Conservation (phyloP, 1,140 invertebrate species). For the Drosophila grimshawi region DNA sequence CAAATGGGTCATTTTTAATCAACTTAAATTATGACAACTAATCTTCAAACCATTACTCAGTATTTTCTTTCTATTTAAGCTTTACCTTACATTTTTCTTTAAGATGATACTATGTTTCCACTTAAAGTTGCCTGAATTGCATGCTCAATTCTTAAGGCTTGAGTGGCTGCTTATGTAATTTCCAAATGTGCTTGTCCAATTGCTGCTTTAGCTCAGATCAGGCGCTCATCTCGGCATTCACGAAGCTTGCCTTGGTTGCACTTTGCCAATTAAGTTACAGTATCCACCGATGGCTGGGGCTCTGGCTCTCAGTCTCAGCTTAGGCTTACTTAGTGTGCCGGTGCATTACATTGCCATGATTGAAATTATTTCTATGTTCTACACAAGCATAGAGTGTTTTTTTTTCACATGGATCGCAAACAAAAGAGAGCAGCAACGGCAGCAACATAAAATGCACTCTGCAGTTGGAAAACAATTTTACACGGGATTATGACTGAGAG, state of each 20-base stretch:
- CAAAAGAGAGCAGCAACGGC: slow-evolving; percentile 46
- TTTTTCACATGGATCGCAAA: slow-evolving; percentile 21
- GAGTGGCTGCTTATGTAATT: slow-evolving; percentile 22
- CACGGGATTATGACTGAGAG: slow-evolving; percentile 68
- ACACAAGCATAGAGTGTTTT: slow-evolving; percentile 35
- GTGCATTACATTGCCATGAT: slow-evolving; percentile 70
- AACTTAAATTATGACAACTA: neutral
- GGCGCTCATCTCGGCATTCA: slow-evolving; percentile 25
- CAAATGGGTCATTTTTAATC: neutral
- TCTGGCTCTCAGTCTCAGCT: slow-evolving; percentile 10
- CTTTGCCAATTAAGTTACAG: slow-evolving; percentile 65
- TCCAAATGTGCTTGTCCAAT: neutral
- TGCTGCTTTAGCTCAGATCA: slow-evolving; percentile 6
- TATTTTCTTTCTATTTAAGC: neutral
- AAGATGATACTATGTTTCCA: neutral
- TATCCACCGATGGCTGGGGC: slow-evolving; percentile 27
- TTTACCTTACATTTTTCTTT: neutral
- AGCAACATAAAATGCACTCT: slow-evolving; percentile 63
- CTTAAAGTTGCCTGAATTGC: neutral
- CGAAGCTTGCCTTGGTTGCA: slow-evolving; percentile 25
- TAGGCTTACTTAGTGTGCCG: slow-evolving; percentile 46
- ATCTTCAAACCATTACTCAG: neutral
- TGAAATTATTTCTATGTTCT: slow-evolving; percentile 75
- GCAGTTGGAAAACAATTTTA: slow-evolving; percentile 75
- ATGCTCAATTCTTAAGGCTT: slow-evolving; percentile 3